Conservation (phyloP, 1,140 invertebrate genomes). For the Lepidurus couesii region DNA sequence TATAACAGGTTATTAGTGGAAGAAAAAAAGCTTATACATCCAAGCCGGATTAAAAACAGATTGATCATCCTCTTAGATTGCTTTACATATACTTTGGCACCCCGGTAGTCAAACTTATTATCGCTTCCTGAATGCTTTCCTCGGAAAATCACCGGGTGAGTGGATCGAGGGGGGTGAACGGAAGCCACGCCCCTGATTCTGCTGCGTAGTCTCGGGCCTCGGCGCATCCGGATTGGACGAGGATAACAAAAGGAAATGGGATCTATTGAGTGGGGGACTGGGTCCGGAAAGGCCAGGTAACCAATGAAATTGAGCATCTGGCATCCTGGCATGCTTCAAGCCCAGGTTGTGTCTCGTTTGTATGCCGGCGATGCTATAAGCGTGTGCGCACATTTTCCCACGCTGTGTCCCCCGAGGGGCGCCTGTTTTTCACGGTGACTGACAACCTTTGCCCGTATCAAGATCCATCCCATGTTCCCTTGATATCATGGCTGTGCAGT, state of each 20-base stretch:
- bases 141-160: neutral
- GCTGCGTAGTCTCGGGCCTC: neutral
- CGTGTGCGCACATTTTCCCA: constrained; percentile 12
- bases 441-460: constrained; percentile 18
- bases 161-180: neutral
- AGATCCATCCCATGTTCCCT: constrained; percentile 14
- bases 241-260: neutral
- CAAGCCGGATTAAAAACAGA: neutral
- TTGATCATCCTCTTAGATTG: neutral
- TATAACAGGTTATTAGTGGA: neutral
- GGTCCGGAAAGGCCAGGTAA: constrained; percentile 3
- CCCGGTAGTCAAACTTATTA: neutral
- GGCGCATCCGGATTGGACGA: neutral
- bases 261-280: constrained; percentile 14
- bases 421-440: constrained; percentile 18
- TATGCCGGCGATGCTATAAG: neutral
- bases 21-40: neutral
- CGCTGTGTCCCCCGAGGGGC: constrained; percentile 4
- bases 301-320: constrained; percentile 15
- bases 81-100: neutral
- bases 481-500: constrained; percentile 13
- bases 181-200: neutral
- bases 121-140: neutral
- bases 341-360: neutral
- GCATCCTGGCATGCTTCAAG: neutral